Conservation (phyloP, 2,797 vertebrate genomes). For the Anguilla megastoma region DNA sequence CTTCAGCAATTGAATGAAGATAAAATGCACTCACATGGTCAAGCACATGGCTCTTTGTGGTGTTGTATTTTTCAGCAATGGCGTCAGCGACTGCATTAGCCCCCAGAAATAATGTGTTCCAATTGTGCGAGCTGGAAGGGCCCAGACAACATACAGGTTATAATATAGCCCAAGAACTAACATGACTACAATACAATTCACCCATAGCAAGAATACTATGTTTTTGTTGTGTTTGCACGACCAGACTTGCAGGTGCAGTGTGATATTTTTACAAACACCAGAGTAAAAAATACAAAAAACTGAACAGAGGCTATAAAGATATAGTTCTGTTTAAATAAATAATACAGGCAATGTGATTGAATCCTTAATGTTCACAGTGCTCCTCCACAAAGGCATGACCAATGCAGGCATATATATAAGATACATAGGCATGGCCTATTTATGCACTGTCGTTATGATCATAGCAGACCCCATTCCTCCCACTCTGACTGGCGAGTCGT, state of each 20-base stretch:
- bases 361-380: background rate
- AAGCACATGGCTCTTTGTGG: constrained; percentile 92
- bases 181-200: background rate
- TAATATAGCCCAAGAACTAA: background rate
- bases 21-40: constrained; percentile 82
- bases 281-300: background rate
- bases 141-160: background rate
- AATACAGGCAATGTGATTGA: background rate
- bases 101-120: constrained; percentile 92
- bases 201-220: background rate
- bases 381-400: background rate
- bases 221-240: background rate
- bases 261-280: background rate
- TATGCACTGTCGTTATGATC: too few species aligned
- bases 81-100: constrained; percentile 90
- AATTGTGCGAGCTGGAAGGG: constrained; percentile 87
- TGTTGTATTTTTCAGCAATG: constrained; percentile 91
- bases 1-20: background rate
- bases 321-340: background rate
- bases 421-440: too few species aligned
- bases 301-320: background rate
- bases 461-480: too few species aligned
- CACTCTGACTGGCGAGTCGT: too few species aligned
- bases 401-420: background rate
- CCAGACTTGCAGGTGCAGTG: background rate